Evolutionary conservation across 92 coral and sea anemone species (phyloP), one percentile per base, ranked within the genome.

Genomic region (Siderastrea radians): DNA sequence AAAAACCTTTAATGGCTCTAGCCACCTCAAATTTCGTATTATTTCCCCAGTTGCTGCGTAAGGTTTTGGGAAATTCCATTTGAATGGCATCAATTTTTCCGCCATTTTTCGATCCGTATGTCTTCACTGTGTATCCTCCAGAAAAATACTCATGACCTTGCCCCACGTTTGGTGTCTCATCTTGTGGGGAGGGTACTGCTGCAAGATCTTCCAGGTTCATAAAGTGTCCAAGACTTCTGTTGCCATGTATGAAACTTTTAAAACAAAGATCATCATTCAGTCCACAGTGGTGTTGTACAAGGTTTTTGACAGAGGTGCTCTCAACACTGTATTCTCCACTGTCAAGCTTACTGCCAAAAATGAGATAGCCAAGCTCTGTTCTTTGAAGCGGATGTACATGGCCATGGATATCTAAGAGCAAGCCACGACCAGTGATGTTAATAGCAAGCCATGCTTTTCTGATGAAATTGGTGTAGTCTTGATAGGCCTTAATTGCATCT

Each of bases 1-100:
- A 26, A 67, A 67, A 67, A 43, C 11, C 11, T 14, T 26, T 26
- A 38, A 67, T 44, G 4, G 72, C 72, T 1, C 49, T 67, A 26
- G 43, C 49, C 6, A 67, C 72, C 11, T 8, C 14, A 44, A 13
- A 14, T 70, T 70, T 70, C 2, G 75, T 13, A 47, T 10, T 48
- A 6, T 49, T 14, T 53, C 83, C 68, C 67, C 61, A 53, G 12
- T 13, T 7, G 38, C 7, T n/a, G 26, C 82, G 89, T 46, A 85
- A 8, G n/a, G 3, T 8, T 7, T 43, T 16, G 11, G 78, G 83
- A 6, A 86, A 68, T 49, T 68, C 89, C 43, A 68, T 74, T 70
- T 86, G 84, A n/a, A 86, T 77, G 15, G 60, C 89, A 76, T 86
- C 89, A 68, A 86, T 53, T 11, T 46, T 17, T 66, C 84, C 89